These are phyloP conservation scores for Apis mellifera DNA, from an alignment of 1,140 invertebrate species.

Conservation along the genomic window Amel_HAv3.1 CM009934.2:3628501-3629000, in stretches of 20 bases:
- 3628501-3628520: conserved; percentile 10
- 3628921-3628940: too few relatives aligned
- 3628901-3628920: conserved; percentile 4
- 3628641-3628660: conserved; percentile 4
- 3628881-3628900: too few relatives aligned
- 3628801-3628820: too few relatives aligned
- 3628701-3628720: not conserved
- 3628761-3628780: too few relatives aligned
- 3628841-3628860: too few relatives aligned
- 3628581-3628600: not conserved
- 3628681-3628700: conserved; percentile 6
- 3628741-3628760: not conserved
- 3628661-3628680: not conserved
- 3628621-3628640: not conserved
- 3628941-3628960: not conserved
- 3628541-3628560: not conserved
- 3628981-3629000: conserved; percentile 43
- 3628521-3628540: conserved; percentile 3
- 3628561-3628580: conserved; percentile 38
- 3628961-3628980: conserved; percentile 3
- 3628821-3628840: too few relatives aligned
- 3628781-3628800: too few relatives aligned
- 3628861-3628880: too few relatives aligned
- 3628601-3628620: not conserved
- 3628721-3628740: too few relatives aligned